Conservation (phyloP, 1,140 invertebrate species). For the Macrocentrus cingulum region DNA sequence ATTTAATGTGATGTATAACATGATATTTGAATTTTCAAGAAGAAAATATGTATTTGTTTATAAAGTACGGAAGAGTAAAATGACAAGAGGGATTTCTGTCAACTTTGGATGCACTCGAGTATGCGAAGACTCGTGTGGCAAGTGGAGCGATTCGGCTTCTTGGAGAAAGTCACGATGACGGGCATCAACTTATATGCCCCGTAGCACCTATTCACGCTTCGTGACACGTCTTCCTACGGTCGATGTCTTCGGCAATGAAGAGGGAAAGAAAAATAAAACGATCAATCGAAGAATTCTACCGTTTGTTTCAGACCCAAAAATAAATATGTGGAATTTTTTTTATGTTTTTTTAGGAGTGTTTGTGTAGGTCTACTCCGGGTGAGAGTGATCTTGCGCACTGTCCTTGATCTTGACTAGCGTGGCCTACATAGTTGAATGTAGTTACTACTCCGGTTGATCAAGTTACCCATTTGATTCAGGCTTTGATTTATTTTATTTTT, state of each 20-base stretch:
- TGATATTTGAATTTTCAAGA: no score
- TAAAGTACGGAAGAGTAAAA: neutral
- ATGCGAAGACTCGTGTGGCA: constrained; percentile 28
- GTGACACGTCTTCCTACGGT: neutral
- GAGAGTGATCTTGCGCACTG: neutral
- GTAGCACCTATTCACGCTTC: neutral
- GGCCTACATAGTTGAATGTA: neutral
- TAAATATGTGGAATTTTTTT: no score
- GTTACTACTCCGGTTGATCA: neutral
- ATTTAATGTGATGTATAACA: no score
- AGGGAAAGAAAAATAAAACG: no score
- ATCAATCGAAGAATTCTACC: no score
- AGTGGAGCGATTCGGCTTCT: constrained; percentile 43
- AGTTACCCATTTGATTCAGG: neutral
- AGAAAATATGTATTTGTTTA: neutral
- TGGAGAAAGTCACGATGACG: constrained; percentile 44
- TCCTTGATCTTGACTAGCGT: neutral
- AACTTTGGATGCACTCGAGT: constrained; percentile 32
- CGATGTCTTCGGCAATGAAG: no score
- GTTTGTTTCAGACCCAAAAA: no score
- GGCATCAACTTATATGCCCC: no score
- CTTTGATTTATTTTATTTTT: no score
- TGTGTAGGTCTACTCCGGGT: neutral
- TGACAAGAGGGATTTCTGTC: constrained; percentile 19
- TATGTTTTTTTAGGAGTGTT: no score